Percentiles rank a stretch among this genome's conserved stretches.
These are phyloP conservation scores for Betta splendens DNA, from an alignment of 2,797 vertebrate species.

Conservation along the genomic window DNA sequence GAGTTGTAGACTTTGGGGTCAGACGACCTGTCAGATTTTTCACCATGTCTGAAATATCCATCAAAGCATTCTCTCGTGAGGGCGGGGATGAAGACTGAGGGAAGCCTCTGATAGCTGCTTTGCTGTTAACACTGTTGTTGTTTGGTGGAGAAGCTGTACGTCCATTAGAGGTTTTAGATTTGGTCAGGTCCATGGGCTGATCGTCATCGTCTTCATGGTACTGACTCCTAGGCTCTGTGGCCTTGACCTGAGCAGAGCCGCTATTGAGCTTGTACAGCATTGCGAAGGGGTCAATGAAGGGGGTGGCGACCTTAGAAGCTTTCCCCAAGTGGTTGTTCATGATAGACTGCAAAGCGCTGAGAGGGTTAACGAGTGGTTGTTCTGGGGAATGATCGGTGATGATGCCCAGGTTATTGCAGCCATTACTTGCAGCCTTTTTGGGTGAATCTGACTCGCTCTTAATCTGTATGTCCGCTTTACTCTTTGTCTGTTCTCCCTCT, in stretches of 20 bases:
- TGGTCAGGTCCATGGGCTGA: conserved; percentile 98
- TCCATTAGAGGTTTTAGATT: conserved; percentile 86
- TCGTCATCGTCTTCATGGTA: conserved; percentile 91
- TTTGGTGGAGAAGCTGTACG: conserved; percentile 50
- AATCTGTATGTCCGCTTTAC: conserved; percentile 76
- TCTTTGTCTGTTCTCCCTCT: conserved; percentile 54
- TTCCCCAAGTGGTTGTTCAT: conserved; percentile 99
- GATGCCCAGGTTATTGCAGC: conserved; percentile 89
- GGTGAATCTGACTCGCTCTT: conserved; percentile 88
- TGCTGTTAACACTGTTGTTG: conserved; percentile 69
- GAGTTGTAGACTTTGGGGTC: conserved; percentile 97
- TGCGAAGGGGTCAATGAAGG: conserved; percentile 91
- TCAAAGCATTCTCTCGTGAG: conserved; percentile 92
- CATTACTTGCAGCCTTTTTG: conserved; percentile 88
- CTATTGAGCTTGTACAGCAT: conserved; percentile 97
- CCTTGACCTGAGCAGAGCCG: conserved; percentile 86
- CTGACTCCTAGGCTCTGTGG: conserved; percentile 85
- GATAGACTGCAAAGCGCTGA: conserved; percentile 97
- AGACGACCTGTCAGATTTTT: conserved; percentile 96
- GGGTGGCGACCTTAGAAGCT: conserved; percentile 90
- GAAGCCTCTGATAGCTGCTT: conserved; percentile 75
- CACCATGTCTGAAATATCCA: conserved; percentile 99
- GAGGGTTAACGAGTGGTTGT: conserved; percentile 92
- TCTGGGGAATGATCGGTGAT: conserved; percentile 93
- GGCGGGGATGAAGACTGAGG: conserved; percentile 87